Evolutionary conservation across 2,888 invertebrate genomes (phyloP), one percentile per base, ranked within the genome.

Genomic region (Agrochola macilenta): DNA sequence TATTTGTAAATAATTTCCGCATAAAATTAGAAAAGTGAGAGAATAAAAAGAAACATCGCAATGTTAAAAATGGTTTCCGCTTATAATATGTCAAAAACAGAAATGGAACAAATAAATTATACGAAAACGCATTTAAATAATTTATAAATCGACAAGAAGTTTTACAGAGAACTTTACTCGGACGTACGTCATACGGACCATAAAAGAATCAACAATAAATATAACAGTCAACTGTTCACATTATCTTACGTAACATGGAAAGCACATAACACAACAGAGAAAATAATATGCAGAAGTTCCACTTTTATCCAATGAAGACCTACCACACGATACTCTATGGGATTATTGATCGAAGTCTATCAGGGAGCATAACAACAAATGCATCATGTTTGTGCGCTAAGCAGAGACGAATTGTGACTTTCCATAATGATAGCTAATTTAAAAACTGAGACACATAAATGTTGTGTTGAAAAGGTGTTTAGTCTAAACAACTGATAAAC

Each of bases 161-260:
- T 23, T 68, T n/a, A 39, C 0, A 54, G 2, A 30, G 30, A 35
- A 35, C 20, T 20, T 8, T 20, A 52, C 20, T 52, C 49, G 23
- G 23, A 52, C 23, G 23, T 64, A 65, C 58, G 70, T 83, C 82
- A 70, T 11, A 39, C 5, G 35, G 17, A 12, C 58, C 66, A 66
- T 52, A 57, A 69, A 66, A 60, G 8, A 35, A 43, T 66, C 49
- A 73, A 70, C 35, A 78, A 63, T 66, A 74, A 71, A 64, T 57
- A 84, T 69, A 71, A 57, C 82, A 69, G 63, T 26, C 69, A 43
- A 73, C 68, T 71, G 61, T 60, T 65, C 63, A 35, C 63, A 60
- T 60, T 54, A 64, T 39, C 17, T 52, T 58, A 61, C 66, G 61
- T 68, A 58, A 63, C 74, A 63, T 66, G n/a, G 71, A 52, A 70